Conservation (phyloP, 1,140 invertebrate genomes). For the Calliopsis andreniformis region DNA sequence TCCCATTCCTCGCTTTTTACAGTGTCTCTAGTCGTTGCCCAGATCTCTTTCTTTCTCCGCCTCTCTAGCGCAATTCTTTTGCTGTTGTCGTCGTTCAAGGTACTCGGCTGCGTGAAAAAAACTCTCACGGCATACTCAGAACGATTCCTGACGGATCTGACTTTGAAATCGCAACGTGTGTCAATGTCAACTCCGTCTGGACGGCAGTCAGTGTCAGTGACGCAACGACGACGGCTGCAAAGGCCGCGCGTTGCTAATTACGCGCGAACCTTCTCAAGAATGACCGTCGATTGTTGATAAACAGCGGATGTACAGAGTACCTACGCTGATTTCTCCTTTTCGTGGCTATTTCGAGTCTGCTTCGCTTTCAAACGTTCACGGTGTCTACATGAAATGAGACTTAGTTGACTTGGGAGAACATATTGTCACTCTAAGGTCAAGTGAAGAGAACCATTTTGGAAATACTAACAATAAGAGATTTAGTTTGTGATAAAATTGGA, state of each 20-base stretch:
- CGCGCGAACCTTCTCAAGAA: conserved; percentile 32
- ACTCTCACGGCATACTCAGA: conserved; percentile 33
- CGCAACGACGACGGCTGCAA: conserved; percentile 42
- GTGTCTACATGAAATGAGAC: too few relatives aligned
- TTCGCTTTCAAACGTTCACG: too few relatives aligned
- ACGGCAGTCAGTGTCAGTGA: conserved; percentile 50
- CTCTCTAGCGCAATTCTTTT: conserved; percentile 13
- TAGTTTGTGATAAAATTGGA: too few relatives aligned
- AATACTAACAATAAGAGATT: too few relatives aligned
- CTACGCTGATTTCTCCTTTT: conserved; percentile 19
- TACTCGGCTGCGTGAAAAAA: conserved; percentile 4
- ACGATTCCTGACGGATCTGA: conserved; percentile 47
- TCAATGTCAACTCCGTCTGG: conserved; percentile 44
- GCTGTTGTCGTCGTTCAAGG: conserved; percentile 29
- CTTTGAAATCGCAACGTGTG: conserved; percentile 47
- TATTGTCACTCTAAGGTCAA: too few relatives aligned
- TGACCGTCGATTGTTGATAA: conserved; percentile 43
- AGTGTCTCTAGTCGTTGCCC: neutral
- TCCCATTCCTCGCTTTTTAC: neutral
- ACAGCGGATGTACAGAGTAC: conserved; percentile 6
- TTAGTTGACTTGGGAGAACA: too few relatives aligned
- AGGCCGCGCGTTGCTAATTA: conserved; percentile 47
- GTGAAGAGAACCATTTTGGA: too few relatives aligned
- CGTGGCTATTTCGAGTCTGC: neutral
- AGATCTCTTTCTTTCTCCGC: neutral